Evolutionary conservation across 92 coral and sea anemone species (phyloP).

Genomic region (Phenganax subtilis): DNA sequence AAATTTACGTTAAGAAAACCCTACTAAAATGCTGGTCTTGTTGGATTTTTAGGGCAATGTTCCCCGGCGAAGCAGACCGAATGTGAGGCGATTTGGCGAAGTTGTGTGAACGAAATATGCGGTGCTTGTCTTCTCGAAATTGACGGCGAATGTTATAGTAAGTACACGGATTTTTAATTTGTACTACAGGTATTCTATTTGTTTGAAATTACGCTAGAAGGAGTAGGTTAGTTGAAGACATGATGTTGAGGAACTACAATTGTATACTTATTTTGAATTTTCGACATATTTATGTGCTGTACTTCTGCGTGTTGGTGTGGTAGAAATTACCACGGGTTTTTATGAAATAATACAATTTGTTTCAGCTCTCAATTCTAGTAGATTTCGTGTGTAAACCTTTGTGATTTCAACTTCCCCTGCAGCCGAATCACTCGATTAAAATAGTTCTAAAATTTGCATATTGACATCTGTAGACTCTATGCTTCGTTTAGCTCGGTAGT

Average conservation of each 20-base stretch:
- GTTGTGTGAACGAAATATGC: conserved; percentile 1
- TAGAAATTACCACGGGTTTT: not conserved
- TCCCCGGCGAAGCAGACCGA: not conserved
- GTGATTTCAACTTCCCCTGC: conserved; percentile 6
- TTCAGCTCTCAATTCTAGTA: not conserved
- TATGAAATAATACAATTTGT: not conserved
- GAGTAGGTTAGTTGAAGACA: not conserved
- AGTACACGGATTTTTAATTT: not conserved
- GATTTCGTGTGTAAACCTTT: not conserved
- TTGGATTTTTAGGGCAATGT: not conserved
- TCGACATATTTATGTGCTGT: not conserved
- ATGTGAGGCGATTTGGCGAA: conserved; percentile 21
- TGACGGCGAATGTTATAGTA: conserved; percentile 14
- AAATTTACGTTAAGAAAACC: not conserved
- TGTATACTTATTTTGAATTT: not conserved
- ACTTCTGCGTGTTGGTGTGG: not conserved
- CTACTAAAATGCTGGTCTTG: too few relatives aligned
- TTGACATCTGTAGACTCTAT: not conserved
- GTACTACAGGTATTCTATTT: not conserved
- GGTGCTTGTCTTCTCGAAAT: not conserved
- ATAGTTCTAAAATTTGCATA: conserved; percentile 6
- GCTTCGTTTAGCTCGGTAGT: conserved; percentile 3
- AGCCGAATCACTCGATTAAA: not conserved
- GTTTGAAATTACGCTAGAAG: not conserved
- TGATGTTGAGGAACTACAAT: not conserved